Evolutionary conservation across 2,888 invertebrate species (phyloP), one percentile per base, ranked within the genome.

Genomic region (Ichneumoninae sp.): DNA sequence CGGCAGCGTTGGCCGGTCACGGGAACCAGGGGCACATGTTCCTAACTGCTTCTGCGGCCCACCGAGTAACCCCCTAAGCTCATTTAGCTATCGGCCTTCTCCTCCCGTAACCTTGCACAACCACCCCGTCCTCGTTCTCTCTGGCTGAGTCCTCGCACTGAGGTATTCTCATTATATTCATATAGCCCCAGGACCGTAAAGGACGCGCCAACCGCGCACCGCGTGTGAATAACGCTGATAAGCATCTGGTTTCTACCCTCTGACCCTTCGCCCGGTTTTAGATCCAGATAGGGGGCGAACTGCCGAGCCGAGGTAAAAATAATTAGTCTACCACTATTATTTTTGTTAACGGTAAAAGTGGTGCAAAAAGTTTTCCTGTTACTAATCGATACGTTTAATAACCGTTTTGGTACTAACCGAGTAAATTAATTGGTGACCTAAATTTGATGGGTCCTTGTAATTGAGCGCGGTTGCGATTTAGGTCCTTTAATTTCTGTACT

Each of bases 221-320:
- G 82, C 87, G 84, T 87, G 89, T 86, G 88, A 88, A 88, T 89
- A 89, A 89, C 88, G 85, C 86, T 87, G 88, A 89, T 90, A 88
- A 90, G 85, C 88, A 89, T 89, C 89, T 87, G 87, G 80, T 79
- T 71, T 79, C 69, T 72, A 79, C 75, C 60, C 74, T 66, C 71
- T 44, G 57, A 82, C 40, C 78, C 70, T 76, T 65, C 6, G 36
- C 40, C 57, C 52, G 54, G 8, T 33, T 79, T 65, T 13, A 19
- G 33, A 66, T 16, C 10, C 70, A 13, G 50, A 70, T 33, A 57
- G 44, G 16, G 68, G 19, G 16, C 40, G 40, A 40, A 22, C 19
- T 5, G 19, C 19, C 66, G 62, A n/a, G 62, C 30, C 62, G 16
- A 16, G 44, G 44, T 16, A 47, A 47, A 47, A 47, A 47, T 47